Evolutionary conservation across 2,888 invertebrate species (phyloP), one percentile per base, ranked within the genome.

Genomic region (Ophraella communa): DNA sequence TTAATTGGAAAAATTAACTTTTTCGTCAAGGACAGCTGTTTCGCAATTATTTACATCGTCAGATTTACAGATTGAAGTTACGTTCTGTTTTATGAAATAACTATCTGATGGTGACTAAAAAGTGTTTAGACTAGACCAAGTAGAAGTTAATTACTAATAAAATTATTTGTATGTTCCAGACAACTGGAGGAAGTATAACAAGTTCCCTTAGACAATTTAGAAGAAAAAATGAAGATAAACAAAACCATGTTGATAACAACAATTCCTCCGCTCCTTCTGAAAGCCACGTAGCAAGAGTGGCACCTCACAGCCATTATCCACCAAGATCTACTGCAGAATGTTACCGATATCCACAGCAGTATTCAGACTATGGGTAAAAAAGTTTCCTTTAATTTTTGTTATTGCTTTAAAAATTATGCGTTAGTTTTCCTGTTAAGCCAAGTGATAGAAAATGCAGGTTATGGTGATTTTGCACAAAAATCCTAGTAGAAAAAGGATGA

Each of bases 251-350:
- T 45, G 71, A 72, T 30, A 59, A 21, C 64, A 61, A 51, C 53
- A 64, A 62, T 65, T 62, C 57, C 44, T 57, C 68, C 20, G 18
- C 64, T 7, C 63, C 68, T 53, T 45, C 70, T 18, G 74, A 69
- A 51, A 78, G 77, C 58, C 81, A 81, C 65, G 79, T 81, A 70
- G 82, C 81, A 8, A 74, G 82, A 60, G 81, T 82, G 27, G 80
- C 82, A 17, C 82, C 82, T 4, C 82, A 82, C 62, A 79, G 78
- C 60, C 80, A 81, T 62, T 81, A 80, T 65, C 81, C 81, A 5
- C 75, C 76, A 7, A 73, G 72, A 21, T 67, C 74, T 21, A 30
- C 59, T 11, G 17, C 47, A 24, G 80, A 81, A 44, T 76, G 72
- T 47, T 79, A 75, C 57, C 65, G 73, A n/a, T 75, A 70, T 56